Evolutionary conservation across 2,113 vertebrate genomes (phyloP), one percentile per base, ranked within the genome.

Genomic region (Silurus glanis): DNA sequence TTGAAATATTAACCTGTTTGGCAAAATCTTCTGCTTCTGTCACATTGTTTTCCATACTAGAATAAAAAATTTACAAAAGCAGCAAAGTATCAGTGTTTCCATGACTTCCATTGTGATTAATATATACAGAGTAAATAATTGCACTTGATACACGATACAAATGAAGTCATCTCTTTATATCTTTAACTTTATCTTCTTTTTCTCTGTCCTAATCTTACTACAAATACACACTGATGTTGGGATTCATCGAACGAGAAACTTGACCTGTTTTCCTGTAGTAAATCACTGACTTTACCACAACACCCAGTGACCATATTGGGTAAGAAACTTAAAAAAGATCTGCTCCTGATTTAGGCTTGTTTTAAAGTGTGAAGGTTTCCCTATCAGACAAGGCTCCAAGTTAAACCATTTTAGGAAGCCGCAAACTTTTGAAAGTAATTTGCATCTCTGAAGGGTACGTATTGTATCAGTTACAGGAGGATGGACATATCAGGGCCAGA

Each of bases 261-360:
- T 69, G 64, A 25, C 62, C 62, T 8, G 69, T 28, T 83, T 37
- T n/a, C 81, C 66, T 83, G 53, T 56, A 72, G 17, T 83, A 56
- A 83, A 72, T 83, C 53, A 45, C 56, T 45, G 16, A 16, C 10
- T 58, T 83, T 53, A 47, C 51, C 25, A 37, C 25, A 71, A 56
- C 53, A 71, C 45, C 19, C 66, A 82, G 45, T 82, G 56, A 56
- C 55, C 55, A 59, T 86, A 81, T 72, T 86, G 67, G 23, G 66
- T 81, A 74, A 72, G 25, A 45, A 72, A 76, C 56, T 23, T 58
- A 66, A 67, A 85, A 53, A 62, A 56, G 45, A 80, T 37, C 25
- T 71, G 85, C 59, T 28, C 71, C 76, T 86, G 23, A 86, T 62
- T 82, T 23, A 51, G 78, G 28, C 71, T 59, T 49, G 64, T 72